These are phyloP conservation scores for Torymus aiolomorphi DNA, from an alignment of 2,888 invertebrate genomes.

Conservation along the genomic window DNA sequence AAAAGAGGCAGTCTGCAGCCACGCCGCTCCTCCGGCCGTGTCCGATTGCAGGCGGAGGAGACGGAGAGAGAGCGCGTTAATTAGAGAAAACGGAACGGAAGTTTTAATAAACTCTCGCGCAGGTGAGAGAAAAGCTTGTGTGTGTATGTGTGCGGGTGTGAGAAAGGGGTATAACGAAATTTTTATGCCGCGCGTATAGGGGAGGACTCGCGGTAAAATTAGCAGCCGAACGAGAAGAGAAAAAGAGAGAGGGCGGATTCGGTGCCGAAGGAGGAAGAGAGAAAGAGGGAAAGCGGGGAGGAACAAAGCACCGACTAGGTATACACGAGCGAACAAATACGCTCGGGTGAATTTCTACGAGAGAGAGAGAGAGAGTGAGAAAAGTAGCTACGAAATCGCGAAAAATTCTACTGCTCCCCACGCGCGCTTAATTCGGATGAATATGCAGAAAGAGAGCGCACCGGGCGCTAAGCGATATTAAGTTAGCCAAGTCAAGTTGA, in stretches of 20 bases:
- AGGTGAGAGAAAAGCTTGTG: too few species aligned
- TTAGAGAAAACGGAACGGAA: too few species aligned
- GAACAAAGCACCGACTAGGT: too few species aligned
- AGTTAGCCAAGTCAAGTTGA: conserved; percentile 24
- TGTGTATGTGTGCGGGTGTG: too few species aligned
- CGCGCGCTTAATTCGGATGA: background rate
- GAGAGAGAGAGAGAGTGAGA: too few species aligned
- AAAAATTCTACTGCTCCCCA: background rate
- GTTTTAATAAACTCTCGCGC: too few species aligned
- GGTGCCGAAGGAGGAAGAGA: conserved; percentile 7
- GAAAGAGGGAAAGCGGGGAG: background rate
- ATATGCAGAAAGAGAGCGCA: background rate
- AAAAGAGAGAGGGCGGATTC: background rate
- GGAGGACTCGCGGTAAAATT: too few species aligned
- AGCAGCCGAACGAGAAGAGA: background rate
- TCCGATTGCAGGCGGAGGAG: too few species aligned
- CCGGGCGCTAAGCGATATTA: conserved; percentile 7
- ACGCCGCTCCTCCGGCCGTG: too few species aligned
- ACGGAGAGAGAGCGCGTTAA: background rate
- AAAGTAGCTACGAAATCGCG: too few species aligned
- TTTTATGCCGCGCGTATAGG: too few species aligned
- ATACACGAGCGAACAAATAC: background rate
- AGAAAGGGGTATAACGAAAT: too few species aligned
- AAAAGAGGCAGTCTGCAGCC: conserved; percentile 22
- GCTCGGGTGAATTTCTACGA: background rate